Percentiles rank a stretch among this genome's conserved stretches.
These are phyloP conservation scores for Cynopterus sphinx DNA, from an alignment of 2,797 vertebrate species.

Conservation along the genomic window DNA sequence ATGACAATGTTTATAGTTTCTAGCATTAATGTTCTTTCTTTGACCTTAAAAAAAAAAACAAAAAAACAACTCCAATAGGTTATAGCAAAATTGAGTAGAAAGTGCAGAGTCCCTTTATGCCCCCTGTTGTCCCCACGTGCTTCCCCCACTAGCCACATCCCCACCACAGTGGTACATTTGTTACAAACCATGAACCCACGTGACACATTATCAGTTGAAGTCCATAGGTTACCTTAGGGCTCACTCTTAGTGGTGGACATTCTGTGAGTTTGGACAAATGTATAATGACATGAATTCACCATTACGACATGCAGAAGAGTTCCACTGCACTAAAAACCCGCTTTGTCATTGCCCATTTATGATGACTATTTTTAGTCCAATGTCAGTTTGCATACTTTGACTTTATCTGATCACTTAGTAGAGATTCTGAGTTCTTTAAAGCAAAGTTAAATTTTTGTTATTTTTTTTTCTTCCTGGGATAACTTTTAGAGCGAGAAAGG, in stretches of 20 bases:
- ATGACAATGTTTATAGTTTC: background rate
- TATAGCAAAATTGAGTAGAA: background rate
- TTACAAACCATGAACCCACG: background rate
- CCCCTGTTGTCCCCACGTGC: rapidly evolving
- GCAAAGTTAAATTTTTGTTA: background rate
- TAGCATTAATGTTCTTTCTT: background rate
- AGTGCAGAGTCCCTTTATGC: background rate
- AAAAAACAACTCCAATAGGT: background rate
- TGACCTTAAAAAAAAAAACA: background rate
- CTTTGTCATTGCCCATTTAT: background rate
- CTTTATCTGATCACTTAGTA: background rate
- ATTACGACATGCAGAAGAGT: background rate
- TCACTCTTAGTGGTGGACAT: background rate
- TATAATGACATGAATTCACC: too few species aligned
- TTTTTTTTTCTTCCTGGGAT: background rate
- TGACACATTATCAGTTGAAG: background rate
- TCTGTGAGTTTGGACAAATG: background rate
- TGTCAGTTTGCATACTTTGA: background rate
- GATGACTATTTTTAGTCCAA: background rate
- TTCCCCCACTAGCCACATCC: background rate
- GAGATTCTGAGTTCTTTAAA: background rate
- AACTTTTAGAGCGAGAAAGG: conserved; percentile 5
- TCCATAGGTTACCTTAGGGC: too few species aligned
- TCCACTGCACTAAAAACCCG: background rate
- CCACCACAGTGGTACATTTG: background rate